A percentile compares a stretch with the other conserved stretches of the same genome.
These are phyloP conservation scores for Eupithecia pulchellata DNA, from an alignment of 2,888 invertebrate species.

Conservation along the genomic window DNA sequence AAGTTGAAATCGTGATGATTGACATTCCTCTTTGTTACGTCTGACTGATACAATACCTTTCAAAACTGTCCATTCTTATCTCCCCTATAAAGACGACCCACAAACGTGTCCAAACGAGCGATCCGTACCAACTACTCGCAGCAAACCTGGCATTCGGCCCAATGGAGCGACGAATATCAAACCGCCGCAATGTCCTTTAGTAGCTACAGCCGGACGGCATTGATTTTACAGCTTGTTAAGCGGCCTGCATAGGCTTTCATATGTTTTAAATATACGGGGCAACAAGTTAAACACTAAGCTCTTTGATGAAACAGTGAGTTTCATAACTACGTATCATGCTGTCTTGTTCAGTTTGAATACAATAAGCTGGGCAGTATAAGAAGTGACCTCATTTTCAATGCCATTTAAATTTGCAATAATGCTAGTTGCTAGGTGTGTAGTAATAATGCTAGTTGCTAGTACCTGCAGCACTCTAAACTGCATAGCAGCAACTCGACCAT, in stretches of 20 bases:
- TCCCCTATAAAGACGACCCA: slow-evolving; percentile 31
- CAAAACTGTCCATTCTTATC: slow-evolving; percentile 25
- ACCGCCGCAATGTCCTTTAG: slow-evolving; percentile 52
- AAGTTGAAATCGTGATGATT: background rate
- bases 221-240: slow-evolving; percentile 14
- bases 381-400: no score
- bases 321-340: no score
- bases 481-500: background rate
- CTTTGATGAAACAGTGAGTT: no score
- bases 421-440: no score
- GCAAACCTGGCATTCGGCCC: slow-evolving; percentile 42
- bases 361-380: no score
- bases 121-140: slow-evolving; percentile 18
- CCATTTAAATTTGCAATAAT: no score
- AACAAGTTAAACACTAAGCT: background rate
- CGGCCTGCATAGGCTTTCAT: background rate
- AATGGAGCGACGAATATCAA: slow-evolving; percentile 45
- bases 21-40: background rate
- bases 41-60: background rate
- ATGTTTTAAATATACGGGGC: background rate
- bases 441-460: no score
- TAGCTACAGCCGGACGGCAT: slow-evolving; percentile 31
- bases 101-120: slow-evolving; percentile 33
- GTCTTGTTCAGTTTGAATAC: no score
- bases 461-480: background rate